phyloP scores from a whole-genome alignment of 92 coral and sea anemone species.

The Phenganax marumi region DNA sequence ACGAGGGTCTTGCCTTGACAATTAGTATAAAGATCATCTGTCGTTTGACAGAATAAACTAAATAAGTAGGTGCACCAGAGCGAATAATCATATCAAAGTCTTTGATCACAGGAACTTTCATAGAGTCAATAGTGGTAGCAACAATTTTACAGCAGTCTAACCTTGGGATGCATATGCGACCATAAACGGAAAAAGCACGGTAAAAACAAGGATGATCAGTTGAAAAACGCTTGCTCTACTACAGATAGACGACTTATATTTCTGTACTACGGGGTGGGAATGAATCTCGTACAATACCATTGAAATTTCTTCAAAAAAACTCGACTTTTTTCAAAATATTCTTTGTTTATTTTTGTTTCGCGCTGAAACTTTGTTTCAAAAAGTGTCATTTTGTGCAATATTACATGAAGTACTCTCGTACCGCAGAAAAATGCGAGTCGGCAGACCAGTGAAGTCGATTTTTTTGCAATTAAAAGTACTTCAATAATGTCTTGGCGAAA shows the following conservation, averaged over 20 bases:
- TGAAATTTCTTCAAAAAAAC: constrained; percentile 29
- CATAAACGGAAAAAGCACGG: constrained; percentile 83
- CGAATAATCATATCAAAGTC: too few relatives aligned
- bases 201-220: constrained; percentile 77
- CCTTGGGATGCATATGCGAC: constrained; percentile 93
- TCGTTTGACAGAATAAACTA: too few relatives aligned
- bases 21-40: not conserved
- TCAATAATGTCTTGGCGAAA: constrained; percentile 27
- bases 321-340: not conserved
- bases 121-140: too few relatives aligned
- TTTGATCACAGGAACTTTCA: too few relatives aligned
- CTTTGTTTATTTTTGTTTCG: constrained; percentile 35
- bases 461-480: not conserved
- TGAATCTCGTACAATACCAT: constrained; percentile 99
- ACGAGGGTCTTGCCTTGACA: not conserved
- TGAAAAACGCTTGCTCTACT: constrained; percentile 92
- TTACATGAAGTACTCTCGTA: not conserved
- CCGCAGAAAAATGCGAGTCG: constrained; percentile 22
- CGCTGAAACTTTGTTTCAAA: constrained; percentile 28
- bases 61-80: too few relatives aligned
- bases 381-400: not conserved
- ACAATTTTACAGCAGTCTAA: constrained; percentile 18
- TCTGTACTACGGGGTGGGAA: constrained; percentile 82
- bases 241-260: constrained; percentile 86
- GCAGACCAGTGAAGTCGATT: not conserved